A percentile compares a stretch with the other conserved stretches of the same genome.
Conservation (phyloP, 1,140 invertebrate genomes). For the Diprion similis region DNA sequence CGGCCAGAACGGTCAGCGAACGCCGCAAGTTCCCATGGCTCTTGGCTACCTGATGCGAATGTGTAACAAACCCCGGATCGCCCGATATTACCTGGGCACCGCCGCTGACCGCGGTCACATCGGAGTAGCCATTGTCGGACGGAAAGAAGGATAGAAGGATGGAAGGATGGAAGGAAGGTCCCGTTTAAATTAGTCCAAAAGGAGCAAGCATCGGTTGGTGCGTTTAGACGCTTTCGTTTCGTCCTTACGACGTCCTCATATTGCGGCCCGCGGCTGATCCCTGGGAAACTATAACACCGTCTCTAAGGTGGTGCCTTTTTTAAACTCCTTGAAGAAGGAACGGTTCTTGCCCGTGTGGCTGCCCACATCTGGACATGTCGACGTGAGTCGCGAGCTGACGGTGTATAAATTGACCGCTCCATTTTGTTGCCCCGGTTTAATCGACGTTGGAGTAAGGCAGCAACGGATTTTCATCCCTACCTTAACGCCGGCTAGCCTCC, state of each 20-base stretch:
- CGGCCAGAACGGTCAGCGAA: conserved; percentile 13
- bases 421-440: not conserved
- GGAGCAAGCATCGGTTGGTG: conserved; percentile 44
- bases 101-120: conserved; percentile 34
- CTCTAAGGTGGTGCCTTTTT: not conserved
- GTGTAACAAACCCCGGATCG: conserved; percentile 23
- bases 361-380: not conserved
- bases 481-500: not conserved
- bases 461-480: not conserved
- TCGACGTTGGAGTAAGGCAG: not conserved
- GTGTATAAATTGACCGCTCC: not conserved
- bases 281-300: not conserved
- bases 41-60: conserved; percentile 43
- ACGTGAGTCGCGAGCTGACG: not conserved
- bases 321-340: not conserved
- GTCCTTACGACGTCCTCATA: conserved; percentile 8
- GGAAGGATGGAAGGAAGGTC: conserved; percentile 20
- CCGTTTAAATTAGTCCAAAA: conserved; percentile 57
- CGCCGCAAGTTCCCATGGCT: conserved; percentile 51
- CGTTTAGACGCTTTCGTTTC: conserved; percentile 23
- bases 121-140: conserved; percentile 16
- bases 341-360: not conserved
- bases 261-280: not conserved
- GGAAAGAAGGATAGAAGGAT: not conserved
- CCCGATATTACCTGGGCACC: conserved; percentile 50